Base-by-base conservation (phyloP, 2,888 invertebrate genomes). In the Agrotis segetum region DNA sequence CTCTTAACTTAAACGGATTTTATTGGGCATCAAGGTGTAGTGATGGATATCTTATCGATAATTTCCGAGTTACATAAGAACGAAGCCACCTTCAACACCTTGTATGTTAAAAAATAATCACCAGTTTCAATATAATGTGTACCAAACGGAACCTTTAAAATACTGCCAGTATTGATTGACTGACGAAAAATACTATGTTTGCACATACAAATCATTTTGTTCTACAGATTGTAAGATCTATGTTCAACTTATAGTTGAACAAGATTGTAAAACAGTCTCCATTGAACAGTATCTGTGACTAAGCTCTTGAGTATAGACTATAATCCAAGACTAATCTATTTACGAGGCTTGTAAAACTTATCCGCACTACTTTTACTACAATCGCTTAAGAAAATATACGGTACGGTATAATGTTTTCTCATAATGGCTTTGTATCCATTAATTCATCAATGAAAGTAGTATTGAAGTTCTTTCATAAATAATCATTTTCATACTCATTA, bases 251-350 rank as follows among this genome's bases (percentile, higher is more conserved):
- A n/a, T 49, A 62, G n/a, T 44, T 16, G 19, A 29, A 19, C 40
- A n/a, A 34, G 6, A 21, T 50, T 50, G 16, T 40, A 13, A 0
- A n/a, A 11, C 24, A 19, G 19, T 52, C 14, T 6, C 19, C 17
- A 1, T 44, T 46, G 3, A 29, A 29, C 19, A 11, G 29, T 29
- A 69, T 69, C 11, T 6, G 9, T 53, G n/a, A 14, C 29, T 49
- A 0, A 21, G 46, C 21, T 53, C 14, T 53, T 46, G 21, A 46
- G 14, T 29, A 44, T 19, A 19, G 29, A 14, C 17, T 52, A 69
- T 67, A 52, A 70, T 70, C 52, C 52, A 21, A 44, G 29, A 70
- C 9, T 70, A 19, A 53, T 70, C 71, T 53, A 7, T n/a, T 71
- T n/a, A 71, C 29, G 19, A 71, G 17, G 1, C 17, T 17, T 53